Evolutionary conservation across 2,797 vertebrate species (phyloP), one percentile per base, ranked within the genome.

Genomic region (Chrosomus eos): DNA sequence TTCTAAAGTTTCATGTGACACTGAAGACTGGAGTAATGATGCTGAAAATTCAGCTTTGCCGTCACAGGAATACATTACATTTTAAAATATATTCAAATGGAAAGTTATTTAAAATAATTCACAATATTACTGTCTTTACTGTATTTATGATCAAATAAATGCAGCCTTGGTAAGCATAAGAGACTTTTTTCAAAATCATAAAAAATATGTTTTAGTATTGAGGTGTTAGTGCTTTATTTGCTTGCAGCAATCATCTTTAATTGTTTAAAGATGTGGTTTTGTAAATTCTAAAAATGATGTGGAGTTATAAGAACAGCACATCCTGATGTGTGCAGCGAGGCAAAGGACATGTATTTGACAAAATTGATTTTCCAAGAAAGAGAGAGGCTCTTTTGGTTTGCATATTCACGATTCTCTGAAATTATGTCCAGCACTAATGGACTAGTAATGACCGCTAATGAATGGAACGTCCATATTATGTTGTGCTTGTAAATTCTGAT

Each of bases 401-500:
- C 23, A 62, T 51, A 66, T 14, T 31, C 43, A 28, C 38, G 60
- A 75, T 82, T 82, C 71, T 33, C 28, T 3, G 28, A 82, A 74
- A 64, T 64, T 4, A 60, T 48, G 68, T 48, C 53, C 55, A 48
- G 13, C 21, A 7, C 48, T 82, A 62, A 73, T 73, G 55, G 38
- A 62, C 26, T 73, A n/a, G 68, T 62, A 82, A 73, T 73, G 70
- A 8, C 55, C 38, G 7, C 40, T 73, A 62, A 73, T 82, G 26
- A 73, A 23, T 72, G 53, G 26, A 82, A 31, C 38, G 2, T 86
- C 84, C 58, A 64, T 74, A 38, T 62, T 23, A 10, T 18, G 26
- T 6, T 86, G 64, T 67, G 26, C 33, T 43, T n/a, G 58, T 62
- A 79, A 78, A 79, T 73, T 73, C 26, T 73, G 45, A 78, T 86